Base-by-base conservation (phyloP, 2,113 vertebrate species). In the Anguilla japonica region DNA sequence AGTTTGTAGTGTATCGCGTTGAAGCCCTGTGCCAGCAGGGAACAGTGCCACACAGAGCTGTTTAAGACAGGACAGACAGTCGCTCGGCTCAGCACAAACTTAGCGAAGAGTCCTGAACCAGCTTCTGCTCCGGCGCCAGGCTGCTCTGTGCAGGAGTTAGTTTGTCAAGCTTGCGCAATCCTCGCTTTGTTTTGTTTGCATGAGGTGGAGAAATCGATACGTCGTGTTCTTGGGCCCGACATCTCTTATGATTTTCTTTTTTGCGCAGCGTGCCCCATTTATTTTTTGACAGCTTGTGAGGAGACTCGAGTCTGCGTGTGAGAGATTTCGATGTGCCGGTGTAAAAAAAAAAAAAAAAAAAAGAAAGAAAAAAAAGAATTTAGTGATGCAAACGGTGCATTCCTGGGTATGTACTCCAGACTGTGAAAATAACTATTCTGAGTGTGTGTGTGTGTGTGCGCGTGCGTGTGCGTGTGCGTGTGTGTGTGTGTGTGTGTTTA, bases 21-120 rank as follows among this genome's bases (percentile, higher is more conserved):
- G 81, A 29, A 29, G 22, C 18, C 13, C 86, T 81, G 86, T 84
- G 88, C 88, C 83, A 46, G 13, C 20, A 20, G 81, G 75, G 71
- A 2, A 53, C 29, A 0, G 20, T 26, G 60, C 60, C 22, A 67
- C 60, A 22, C 18, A 67, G 20, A 67, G 60, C 60, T 22, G 60
- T 26, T 60, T 60, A 5, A 67, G 60, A 26, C 60, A 18, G 57
- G 57, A 60, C 57, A 18, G 57, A 4, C 15, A 60, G 53, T 56
- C 63, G 16, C 83, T n/a, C 34, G 29, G 43, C 18, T 1, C 46
- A 56, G 63, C 75, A 15, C 71, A 71, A 39, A 67, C 71, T 79
- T 20, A 85, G 79, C 71, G 5, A 79, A 39, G 84, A 79, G 84
- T 75, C 46, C 53, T 34, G 75, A 20, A 82, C 40, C 50, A 78